phyloP scores from a whole-genome alignment of 2,797 vertebrate genomes.

The Ficedula albicollis region DNA sequence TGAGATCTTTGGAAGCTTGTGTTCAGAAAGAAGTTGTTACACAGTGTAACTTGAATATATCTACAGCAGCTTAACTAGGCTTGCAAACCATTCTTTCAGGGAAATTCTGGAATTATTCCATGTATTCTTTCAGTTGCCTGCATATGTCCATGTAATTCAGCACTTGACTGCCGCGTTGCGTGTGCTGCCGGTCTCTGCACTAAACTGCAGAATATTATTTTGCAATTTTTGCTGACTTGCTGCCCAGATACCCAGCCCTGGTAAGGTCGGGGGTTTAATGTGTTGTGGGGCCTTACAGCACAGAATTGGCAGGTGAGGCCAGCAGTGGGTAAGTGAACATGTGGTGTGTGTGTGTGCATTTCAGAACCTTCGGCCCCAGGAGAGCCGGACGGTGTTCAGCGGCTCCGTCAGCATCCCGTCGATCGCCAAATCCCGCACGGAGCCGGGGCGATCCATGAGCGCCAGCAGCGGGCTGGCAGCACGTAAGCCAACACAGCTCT shows the following conservation, averaged over 20 bases:
- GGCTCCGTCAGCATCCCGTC: slow-evolving; percentile 97
- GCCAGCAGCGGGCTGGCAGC: slow-evolving; percentile 94
- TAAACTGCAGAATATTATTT: slow-evolving; percentile 13
- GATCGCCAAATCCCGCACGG: slow-evolving; percentile 91
- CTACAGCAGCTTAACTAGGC: background rate
- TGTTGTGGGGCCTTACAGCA: background rate
- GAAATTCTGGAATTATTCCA: background rate
- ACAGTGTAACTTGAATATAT: background rate
- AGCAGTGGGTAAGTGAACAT: background rate
- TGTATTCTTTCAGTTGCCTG: background rate
- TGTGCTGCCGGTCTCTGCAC: slow-evolving; percentile 41
- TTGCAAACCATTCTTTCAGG: background rate
- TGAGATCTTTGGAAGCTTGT: background rate
- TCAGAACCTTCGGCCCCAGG: slow-evolving; percentile 93
- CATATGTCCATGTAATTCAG: slow-evolving; percentile 72
- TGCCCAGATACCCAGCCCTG: slow-evolving; percentile 8
- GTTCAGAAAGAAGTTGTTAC: background rate
- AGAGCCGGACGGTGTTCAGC: slow-evolving; percentile 91
- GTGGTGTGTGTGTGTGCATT: slow-evolving; percentile 15
- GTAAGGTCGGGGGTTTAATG: background rate
- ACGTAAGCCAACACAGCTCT: slow-evolving; percentile 81
- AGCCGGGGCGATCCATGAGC: slow-evolving; percentile 96
- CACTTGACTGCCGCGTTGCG: background rate
- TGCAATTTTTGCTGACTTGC: slow-evolving; percentile 33
- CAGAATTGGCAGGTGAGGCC: background rate